phyloP scores from a whole-genome alignment of 2,888 invertebrate genomes.

The Petrolisthes manimaculis region DNA sequence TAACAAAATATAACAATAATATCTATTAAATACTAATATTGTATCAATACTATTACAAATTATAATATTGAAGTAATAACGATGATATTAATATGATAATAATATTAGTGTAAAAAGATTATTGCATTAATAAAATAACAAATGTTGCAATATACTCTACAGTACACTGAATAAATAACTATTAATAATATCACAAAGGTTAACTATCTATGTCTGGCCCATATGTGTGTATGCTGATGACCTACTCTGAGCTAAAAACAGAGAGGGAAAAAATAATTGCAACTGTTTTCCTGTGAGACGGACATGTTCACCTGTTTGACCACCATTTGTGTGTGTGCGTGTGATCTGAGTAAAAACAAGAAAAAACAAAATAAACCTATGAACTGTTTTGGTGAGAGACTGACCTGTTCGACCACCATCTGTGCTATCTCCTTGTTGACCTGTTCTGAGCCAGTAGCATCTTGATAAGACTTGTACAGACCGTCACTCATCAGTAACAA shows the following conservation, averaged over 20 bases:
- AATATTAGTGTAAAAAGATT: too few relatives aligned
- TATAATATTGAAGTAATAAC: too few relatives aligned
- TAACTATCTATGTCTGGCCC: too few relatives aligned
- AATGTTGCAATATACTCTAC: too few relatives aligned
- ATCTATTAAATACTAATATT: too few relatives aligned
- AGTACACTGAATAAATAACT: too few relatives aligned
- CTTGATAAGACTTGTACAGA: constrained; percentile 85
- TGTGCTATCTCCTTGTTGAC: constrained; percentile 85
- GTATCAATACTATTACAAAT: too few relatives aligned
- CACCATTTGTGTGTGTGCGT: neutral
- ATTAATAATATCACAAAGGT: too few relatives aligned
- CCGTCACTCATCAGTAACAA: constrained; percentile 88
- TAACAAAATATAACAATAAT: too few relatives aligned
- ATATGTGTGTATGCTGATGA: neutral
- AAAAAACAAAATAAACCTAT: neutral
- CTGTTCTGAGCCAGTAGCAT: constrained; percentile 81
- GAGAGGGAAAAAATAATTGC: neutral
- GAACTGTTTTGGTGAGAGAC: neutral
- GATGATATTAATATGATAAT: too few relatives aligned
- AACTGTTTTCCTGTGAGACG: neutral
- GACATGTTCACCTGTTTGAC: too few relatives aligned
- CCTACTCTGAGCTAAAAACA: neutral
- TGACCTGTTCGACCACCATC: constrained; percentile 81
- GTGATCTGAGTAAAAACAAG: neutral
- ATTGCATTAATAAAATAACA: too few relatives aligned